Base-by-base conservation (phyloP, 2,797 vertebrate genomes). In the Pangasius larnaudii region DNA sequence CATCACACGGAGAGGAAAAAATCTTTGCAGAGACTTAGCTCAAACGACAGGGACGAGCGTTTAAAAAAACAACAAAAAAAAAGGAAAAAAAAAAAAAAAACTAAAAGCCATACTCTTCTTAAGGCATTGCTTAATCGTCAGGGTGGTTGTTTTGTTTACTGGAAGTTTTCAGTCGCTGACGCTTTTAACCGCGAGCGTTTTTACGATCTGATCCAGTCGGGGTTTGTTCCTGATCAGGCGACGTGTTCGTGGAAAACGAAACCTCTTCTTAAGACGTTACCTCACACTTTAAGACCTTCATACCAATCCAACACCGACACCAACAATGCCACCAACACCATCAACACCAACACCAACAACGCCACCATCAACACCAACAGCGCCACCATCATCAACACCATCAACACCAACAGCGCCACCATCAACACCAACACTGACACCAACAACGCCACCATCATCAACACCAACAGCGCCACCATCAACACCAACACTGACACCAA, bases 31-130 rank as follows among this genome's bases (percentile, higher is more conserved):
- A 87, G 92, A 92, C 91, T 94, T 94, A 88, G 94, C 92, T 94
- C 89, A 92, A 90, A 92, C 74, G 89, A 94, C 91, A 92, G 94
- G 94, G 94, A 94, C 89, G 89, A 89, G 90, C 89, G 36, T 8
- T 93, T 72, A 88, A 86, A 59, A 74, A 65, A 94, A 36, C 2
- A 49, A 72, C 0, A 49, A 49, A 49, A 8, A 9, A 18, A 49
- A 24, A 1, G 1, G 27, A 61, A 8, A 3, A 27, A 49, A 24
- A 1, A 7, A 61, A 61, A 8, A 3, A 27, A 22, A 80, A 0
- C n/a, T 84, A 91, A 86, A 91, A 92, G 93, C 93, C 84, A 93
- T 95, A 96, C n/a, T 69, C 82, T 84, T 84, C 42, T 69, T 51
- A 51, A 33, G n/a, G 46, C 82, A 69, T 84, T 53, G 63, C n/a